phyloP scores from a whole-genome alignment of 2,113 vertebrate species.

The Myotis brandtii region DNA sequence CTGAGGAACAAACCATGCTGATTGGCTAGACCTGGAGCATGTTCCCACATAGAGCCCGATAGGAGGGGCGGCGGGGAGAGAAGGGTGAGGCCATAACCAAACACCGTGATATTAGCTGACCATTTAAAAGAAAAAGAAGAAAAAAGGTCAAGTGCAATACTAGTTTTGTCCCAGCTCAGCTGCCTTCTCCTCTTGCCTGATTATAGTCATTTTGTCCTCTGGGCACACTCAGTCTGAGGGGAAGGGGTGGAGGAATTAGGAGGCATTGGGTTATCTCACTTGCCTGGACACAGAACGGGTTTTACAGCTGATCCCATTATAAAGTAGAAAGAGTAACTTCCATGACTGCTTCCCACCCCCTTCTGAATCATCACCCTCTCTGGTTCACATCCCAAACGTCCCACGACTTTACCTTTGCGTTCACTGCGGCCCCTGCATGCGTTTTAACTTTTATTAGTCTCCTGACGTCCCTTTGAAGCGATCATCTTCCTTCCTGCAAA shows the following conservation, averaged over 20 bases:
- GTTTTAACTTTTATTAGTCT: slow-evolving; percentile 87
- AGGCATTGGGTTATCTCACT: background rate
- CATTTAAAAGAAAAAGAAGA: background rate
- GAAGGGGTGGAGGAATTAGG: background rate
- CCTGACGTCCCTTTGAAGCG: slow-evolving; percentile 79
- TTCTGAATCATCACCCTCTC: slow-evolving; percentile 66
- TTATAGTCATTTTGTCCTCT: slow-evolving; percentile 26
- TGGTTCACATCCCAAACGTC: slow-evolving; percentile 80
- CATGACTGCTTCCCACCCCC: background rate
- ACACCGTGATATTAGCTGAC: background rate
- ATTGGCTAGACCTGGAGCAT: background rate
- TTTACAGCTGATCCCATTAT: background rate
- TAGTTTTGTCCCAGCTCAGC: background rate
- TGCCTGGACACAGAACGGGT: slow-evolving; percentile 1
- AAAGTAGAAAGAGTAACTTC: slow-evolving; percentile 27
- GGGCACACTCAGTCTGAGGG: background rate
- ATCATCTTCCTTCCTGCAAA: slow-evolving; percentile 80
- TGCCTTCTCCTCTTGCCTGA: background rate
- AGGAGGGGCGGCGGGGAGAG: too few relatives aligned
- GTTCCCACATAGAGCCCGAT: fast-evolving
- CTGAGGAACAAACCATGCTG: background rate
- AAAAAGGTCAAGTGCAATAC: background rate
- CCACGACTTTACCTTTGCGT: slow-evolving; percentile 83
- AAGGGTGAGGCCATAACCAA: background rate
- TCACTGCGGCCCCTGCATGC: slow-evolving; percentile 80